Conservation (phyloP, 2,888 invertebrate species). For the Brachylomia viminalis region DNA sequence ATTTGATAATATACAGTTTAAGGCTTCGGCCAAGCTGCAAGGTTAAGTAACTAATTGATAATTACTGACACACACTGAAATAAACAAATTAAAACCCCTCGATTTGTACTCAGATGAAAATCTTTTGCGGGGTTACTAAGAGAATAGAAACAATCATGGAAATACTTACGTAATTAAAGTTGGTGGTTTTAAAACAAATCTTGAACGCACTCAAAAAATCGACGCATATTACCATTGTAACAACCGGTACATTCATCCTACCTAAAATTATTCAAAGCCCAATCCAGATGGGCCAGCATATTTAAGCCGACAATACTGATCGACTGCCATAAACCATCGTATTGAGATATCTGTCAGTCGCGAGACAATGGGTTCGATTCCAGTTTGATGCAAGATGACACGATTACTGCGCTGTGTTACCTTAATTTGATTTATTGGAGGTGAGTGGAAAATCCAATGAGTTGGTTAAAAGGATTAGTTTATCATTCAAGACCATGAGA, state of each 20-base stretch:
- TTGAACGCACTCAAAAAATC: neutral
- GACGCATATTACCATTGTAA: neutral
- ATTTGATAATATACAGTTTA: neutral
- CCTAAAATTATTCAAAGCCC: conserved; percentile 75
- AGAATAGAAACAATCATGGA: neutral
- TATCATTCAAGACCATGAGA: neutral
- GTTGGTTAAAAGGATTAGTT: conserved; percentile 4
- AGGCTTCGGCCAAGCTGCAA: neutral
- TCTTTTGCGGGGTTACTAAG: neutral
- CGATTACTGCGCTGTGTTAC: conserved; percentile 73
- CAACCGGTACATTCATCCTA: conserved; percentile 68
- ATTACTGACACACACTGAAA: neutral
- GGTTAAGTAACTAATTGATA: neutral
- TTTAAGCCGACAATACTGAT: conserved; percentile 90
- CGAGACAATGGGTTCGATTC: conserved; percentile 87
- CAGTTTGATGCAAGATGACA: conserved; percentile 77
- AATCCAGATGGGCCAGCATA: conserved; percentile 79
- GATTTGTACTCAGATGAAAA: no score
- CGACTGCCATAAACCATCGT: conserved; percentile 86
- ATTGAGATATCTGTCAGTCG: conserved; percentile 87
- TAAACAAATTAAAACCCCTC: neutral
- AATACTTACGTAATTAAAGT: neutral
- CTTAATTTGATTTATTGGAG: conserved; percentile 61
- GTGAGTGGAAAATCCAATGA: conserved; percentile 15
- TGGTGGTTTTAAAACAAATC: neutral